Conservation (phyloP, 2,113 vertebrate species). For the Sinosuthora webbiana region DNA sequence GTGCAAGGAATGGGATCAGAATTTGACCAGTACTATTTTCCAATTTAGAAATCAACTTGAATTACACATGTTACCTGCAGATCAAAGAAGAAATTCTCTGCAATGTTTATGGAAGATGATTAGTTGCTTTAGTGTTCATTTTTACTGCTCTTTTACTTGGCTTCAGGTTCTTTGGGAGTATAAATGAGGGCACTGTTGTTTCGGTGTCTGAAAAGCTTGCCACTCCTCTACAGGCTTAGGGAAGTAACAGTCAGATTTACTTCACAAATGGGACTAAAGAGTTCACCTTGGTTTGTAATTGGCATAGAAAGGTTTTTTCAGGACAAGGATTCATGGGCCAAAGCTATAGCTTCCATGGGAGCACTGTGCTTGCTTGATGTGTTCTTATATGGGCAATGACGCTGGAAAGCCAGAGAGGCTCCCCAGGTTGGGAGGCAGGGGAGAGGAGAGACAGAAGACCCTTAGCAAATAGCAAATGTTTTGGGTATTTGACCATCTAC, state of each 20-base stretch:
- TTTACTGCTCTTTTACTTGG: not conserved
- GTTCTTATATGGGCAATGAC: not conserved
- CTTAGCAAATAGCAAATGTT: not conserved
- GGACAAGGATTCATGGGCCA: not conserved
- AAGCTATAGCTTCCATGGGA: not conserved
- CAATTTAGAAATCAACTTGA: not conserved
- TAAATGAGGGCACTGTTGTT: not conserved
- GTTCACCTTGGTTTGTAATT: not conserved
- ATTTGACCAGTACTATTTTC: not conserved
- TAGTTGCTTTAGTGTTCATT: not conserved
- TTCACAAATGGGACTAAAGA: not conserved
- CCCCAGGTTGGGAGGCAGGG: accelerated
- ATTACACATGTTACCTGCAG: not conserved
- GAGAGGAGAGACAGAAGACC: not conserved
- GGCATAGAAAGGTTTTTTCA: not conserved
- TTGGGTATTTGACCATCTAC: not conserved
- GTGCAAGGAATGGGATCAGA: not conserved
- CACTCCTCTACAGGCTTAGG: not conserved
- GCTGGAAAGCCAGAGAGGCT: not conserved
- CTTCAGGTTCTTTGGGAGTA: not conserved
- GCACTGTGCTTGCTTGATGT: not conserved
- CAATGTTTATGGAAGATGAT: not conserved
- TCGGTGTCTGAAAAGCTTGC: not conserved
- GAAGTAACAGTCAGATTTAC: not conserved
- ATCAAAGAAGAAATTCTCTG: not conserved